These are phyloP conservation scores for Notocelia uddmanniana DNA, from an alignment of 2,888 invertebrate species.

Conservation along the genomic window DNA sequence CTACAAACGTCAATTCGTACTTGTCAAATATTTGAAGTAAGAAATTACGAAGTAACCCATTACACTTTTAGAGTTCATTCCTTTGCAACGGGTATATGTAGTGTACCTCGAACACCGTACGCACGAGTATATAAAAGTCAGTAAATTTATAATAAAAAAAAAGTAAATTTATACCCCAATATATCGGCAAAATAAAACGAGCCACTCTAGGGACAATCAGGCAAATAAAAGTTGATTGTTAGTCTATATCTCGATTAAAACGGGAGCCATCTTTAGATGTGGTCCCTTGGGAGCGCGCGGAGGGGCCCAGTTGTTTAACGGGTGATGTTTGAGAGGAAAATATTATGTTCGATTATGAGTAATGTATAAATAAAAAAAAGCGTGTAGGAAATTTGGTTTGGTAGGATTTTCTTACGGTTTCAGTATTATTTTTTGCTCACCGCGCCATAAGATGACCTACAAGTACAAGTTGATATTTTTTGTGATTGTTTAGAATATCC, in stretches of 20 bases:
- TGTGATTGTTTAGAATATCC: too few relatives aligned
- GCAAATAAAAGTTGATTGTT: conserved; percentile 44
- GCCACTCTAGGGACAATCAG: conserved; percentile 30
- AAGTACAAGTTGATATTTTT: too few relatives aligned
- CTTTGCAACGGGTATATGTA: too few relatives aligned
- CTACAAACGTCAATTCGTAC: too few relatives aligned
- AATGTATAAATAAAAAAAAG: background rate
- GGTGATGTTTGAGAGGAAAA: conserved; percentile 18
- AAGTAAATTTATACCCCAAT: conserved; percentile 23
- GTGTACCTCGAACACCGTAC: too few relatives aligned
- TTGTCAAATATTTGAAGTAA: too few relatives aligned
- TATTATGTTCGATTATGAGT: conserved; percentile 16
- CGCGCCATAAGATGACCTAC: too few relatives aligned
- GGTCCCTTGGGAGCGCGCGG: background rate
- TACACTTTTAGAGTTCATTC: too few relatives aligned
- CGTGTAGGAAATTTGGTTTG: background rate
- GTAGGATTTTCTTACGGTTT: background rate
- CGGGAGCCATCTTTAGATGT: conserved; percentile 26
- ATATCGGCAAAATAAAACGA: conserved; percentile 27
- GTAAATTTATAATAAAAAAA: background rate
- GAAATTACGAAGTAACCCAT: too few relatives aligned
- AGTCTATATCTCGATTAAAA: conserved; percentile 43
- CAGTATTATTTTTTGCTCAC: background rate
- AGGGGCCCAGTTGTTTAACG: conserved; percentile 20
- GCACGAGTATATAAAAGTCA: too few relatives aligned